These are phyloP conservation scores for Aporophyla nigra DNA, from an alignment of 2,888 invertebrate genomes.

Conservation along the genomic window DNA sequence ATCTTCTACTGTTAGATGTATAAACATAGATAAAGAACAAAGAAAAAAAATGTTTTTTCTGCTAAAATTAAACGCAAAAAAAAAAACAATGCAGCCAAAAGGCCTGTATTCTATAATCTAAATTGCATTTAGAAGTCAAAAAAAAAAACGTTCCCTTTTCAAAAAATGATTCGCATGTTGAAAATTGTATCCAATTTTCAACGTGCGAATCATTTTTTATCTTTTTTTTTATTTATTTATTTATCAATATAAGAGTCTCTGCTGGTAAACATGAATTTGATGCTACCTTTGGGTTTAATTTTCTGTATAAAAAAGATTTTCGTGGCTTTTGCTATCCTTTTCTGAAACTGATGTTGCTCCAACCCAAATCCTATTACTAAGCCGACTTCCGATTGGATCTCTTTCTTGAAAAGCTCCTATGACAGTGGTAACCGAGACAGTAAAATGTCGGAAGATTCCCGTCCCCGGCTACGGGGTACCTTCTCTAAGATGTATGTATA, in stretches of 20 bases:
- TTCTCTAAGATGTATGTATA: constrained; percentile 53
- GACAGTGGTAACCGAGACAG: no score
- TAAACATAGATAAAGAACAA: not conserved
- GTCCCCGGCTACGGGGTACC: constrained; percentile 29
- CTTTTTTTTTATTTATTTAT: no score
- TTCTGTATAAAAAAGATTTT: not conserved
- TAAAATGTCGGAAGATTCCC: not conserved
- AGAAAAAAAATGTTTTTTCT: not conserved
- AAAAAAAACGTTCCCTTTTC: no score
- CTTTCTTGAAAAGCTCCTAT: not conserved
- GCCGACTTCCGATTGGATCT: not conserved
- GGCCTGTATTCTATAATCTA: not conserved
- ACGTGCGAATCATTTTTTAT: no score
- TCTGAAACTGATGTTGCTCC: not conserved
- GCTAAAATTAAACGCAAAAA: no score
- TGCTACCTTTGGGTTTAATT: not conserved
- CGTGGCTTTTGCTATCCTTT: not conserved
- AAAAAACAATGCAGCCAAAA: not conserved
- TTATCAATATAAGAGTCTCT: no score
- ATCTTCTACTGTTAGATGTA: not conserved
- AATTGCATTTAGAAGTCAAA: no score
- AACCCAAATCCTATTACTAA: not conserved
- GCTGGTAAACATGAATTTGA: not conserved
- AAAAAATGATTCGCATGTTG: no score
- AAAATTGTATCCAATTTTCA: no score